These are phyloP conservation scores for Equus quagga DNA, from an alignment of 2,113 vertebrate genomes.

Conservation along the genomic window DNA sequence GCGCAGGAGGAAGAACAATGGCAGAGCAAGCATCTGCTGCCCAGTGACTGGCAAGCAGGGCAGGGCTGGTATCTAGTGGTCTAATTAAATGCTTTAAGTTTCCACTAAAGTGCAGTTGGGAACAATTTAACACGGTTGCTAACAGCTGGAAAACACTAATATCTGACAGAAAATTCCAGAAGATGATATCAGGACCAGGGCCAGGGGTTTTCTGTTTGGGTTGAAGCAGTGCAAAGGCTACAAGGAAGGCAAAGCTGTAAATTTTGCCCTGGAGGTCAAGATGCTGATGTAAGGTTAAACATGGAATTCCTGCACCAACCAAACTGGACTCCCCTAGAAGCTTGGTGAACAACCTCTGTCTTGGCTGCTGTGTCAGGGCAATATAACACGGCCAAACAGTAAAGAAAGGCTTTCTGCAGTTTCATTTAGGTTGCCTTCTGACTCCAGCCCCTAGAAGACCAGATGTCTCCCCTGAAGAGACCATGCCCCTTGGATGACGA, in stretches of 20 bases:
- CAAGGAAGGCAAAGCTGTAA: not conserved
- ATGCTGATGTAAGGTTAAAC: not conserved
- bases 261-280: not conserved
- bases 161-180: conserved; percentile 20
- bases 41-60: not conserved
- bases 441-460: not conserved
- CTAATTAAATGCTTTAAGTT: not conserved
- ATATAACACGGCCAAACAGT: not conserved
- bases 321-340: not conserved
- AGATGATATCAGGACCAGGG: not conserved
- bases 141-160: not conserved
- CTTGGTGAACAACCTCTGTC: not conserved
- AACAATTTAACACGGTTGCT: not conserved
- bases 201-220: not conserved
- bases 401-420: not conserved
- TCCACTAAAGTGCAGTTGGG: not conserved
- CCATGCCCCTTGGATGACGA: not conserved
- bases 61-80: not conserved
- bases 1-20: not conserved
- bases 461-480: not conserved
- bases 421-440: not conserved
- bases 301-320: not conserved
- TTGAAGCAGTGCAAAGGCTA: not conserved
- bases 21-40: not conserved
- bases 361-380: not conserved